Percentiles rank a stretch among this genome's conserved stretches.
These are phyloP conservation scores for Bufotes viridis DNA, from an alignment of 2,797 vertebrate species.

Conservation along the genomic window DNA sequence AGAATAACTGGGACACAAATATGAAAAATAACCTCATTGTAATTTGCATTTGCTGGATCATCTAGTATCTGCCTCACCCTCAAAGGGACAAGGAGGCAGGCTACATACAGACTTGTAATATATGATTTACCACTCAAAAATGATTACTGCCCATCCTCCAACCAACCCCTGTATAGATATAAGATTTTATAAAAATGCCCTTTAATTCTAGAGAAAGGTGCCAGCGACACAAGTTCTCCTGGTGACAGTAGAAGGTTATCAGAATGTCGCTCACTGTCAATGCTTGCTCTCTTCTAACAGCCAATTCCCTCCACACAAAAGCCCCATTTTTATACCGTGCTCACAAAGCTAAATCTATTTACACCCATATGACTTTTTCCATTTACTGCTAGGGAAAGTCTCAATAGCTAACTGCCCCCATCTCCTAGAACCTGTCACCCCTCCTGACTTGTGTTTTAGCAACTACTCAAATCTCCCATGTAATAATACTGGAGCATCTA, in stretches of 20 bases:
- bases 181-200: too few species aligned
- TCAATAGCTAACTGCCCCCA: too few species aligned
- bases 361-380: too few species aligned
- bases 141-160: not conserved
- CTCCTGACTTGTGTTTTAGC: too few species aligned
- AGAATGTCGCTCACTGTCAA: not conserved
- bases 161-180: not conserved
- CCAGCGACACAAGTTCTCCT: too few species aligned
- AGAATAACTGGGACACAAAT: not conserved
- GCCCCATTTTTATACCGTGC: not conserved
- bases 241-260: not conserved
- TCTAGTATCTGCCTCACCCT: not conserved
- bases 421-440: too few species aligned
- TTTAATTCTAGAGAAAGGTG: too few species aligned
- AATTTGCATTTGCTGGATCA: not conserved
- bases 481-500: too few species aligned
- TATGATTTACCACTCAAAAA: not conserved
- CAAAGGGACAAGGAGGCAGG: not conserved
- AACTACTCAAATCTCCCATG: too few species aligned
- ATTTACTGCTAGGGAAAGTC: too few species aligned
- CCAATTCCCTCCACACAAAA: not conserved
- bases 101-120: not conserved
- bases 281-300: not conserved
- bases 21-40: not conserved
- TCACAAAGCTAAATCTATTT: too few species aligned